Evolutionary conservation across 2,113 vertebrate species (phyloP).

Genomic region (Equus przewalskii): DNA sequence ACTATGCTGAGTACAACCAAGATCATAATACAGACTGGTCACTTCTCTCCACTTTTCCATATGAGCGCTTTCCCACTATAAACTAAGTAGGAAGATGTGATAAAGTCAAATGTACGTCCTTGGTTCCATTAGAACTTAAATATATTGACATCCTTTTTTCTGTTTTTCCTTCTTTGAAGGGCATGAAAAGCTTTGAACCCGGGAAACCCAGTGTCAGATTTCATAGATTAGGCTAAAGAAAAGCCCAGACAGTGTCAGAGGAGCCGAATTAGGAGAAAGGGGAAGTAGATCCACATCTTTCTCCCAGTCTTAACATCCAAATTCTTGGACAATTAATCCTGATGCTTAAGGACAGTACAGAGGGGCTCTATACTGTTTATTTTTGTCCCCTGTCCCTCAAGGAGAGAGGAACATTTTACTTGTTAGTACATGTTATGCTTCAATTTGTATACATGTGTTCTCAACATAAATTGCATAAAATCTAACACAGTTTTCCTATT

Average conservation of each 20-base stretch:
- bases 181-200: neutral
- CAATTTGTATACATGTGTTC: neutral
- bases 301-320: neutral
- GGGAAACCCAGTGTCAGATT: neutral
- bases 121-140: neutral
- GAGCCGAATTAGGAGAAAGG: neutral
- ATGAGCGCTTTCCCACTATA: neutral
- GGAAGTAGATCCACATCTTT: neutral
- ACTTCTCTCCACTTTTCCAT: neutral
- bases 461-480: neutral
- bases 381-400: neutral
- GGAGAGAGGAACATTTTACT: neutral
- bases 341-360: neutral
- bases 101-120: neutral
- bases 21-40: neutral
- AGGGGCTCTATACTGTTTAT: neutral
- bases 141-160: neutral
- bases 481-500: neutral
- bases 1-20: neutral
- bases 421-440: neutral
- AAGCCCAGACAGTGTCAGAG: neutral
- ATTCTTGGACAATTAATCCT: neutral
- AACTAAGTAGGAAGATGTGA: neutral
- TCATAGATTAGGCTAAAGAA: neutral
- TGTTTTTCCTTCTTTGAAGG: neutral